These are phyloP conservation scores for Gorsachius magnificus DNA, from an alignment of 2,797 vertebrate genomes.

Conservation along the genomic window DNA sequence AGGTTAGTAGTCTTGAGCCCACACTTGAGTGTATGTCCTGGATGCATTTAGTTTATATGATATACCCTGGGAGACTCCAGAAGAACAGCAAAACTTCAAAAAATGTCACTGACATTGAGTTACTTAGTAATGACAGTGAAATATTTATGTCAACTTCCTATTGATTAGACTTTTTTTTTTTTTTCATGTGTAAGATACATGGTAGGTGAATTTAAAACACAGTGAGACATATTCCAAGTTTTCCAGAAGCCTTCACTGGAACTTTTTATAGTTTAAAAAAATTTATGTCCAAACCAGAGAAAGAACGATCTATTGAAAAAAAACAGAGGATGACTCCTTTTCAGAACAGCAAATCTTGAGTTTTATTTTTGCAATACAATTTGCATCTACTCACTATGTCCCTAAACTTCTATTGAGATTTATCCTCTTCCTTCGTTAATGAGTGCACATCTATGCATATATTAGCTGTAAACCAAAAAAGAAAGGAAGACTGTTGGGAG, in stretches of 20 bases:
- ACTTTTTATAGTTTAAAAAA: not conserved
- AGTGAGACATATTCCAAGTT: not conserved
- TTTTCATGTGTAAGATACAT: not conserved
- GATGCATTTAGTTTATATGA: not conserved
- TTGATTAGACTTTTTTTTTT: not conserved
- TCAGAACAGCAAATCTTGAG: not conserved
- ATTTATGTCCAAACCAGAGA: not conserved
- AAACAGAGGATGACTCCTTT: not conserved
- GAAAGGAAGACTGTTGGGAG: not conserved
- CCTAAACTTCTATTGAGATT: not conserved
- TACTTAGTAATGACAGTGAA: not conserved
- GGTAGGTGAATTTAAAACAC: not conserved
- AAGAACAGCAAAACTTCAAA: not conserved
- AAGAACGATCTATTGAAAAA: not conserved
- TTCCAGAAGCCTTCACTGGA: not conserved
- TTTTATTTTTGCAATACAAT: not conserved
- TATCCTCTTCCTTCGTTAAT: not conserved
- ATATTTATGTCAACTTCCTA: not conserved
- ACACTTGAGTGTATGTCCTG: not conserved
- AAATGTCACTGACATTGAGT: not conserved
- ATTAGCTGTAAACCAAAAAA: not conserved
- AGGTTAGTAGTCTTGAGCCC: not conserved
- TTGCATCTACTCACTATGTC: not conserved
- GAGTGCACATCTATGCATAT: not conserved
- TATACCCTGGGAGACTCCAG: not conserved